A percentile compares a stretch with the other conserved stretches of the same genome.
Conservation (phyloP, 1,140 invertebrate species). For the Cephus cinctus region DNA sequence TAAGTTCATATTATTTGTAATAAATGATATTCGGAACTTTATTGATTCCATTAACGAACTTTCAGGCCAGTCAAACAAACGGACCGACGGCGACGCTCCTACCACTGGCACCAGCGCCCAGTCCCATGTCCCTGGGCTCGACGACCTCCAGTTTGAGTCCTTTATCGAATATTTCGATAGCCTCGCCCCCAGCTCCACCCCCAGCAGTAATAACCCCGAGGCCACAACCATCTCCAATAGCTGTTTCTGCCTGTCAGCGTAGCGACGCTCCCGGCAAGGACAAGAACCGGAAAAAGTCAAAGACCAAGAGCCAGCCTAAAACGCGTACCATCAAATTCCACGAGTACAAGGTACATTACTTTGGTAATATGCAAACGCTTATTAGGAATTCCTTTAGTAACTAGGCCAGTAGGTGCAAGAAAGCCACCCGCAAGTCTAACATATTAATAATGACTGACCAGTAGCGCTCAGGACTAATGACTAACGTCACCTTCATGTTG, state of each 20-base stretch:
- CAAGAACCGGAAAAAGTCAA: constrained; percentile 87
- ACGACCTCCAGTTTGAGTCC: constrained; percentile 71
- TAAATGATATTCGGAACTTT: not conserved
- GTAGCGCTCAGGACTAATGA: not conserved
- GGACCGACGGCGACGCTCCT: constrained; percentile 47
- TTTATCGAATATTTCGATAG: constrained; percentile 64
- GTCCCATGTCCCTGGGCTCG: constrained; percentile 63
- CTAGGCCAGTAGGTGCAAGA: not conserved
- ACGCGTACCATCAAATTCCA: constrained; percentile 95
- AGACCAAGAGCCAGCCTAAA: constrained; percentile 84
- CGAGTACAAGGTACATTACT: constrained; percentile 79
- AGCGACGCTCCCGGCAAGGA: constrained; percentile 74
- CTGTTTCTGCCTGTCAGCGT: constrained; percentile 45
- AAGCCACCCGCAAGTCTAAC: too few relatives aligned
- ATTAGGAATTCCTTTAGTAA: too few relatives aligned
- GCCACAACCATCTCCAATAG: constrained; percentile 57
- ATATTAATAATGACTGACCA: constrained; percentile 36
- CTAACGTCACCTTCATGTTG: constrained; percentile 14
- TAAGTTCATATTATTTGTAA: too few relatives aligned
- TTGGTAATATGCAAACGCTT: too few relatives aligned
- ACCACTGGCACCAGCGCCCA: constrained; percentile 58
- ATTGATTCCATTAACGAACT: not conserved
- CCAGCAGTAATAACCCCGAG: constrained; percentile 58
- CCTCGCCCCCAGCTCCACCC: constrained; percentile 58
- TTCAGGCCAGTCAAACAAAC: constrained; percentile 46